phyloP scores from a whole-genome alignment of 2,888 invertebrate species.

The Dynastes maya region DNA sequence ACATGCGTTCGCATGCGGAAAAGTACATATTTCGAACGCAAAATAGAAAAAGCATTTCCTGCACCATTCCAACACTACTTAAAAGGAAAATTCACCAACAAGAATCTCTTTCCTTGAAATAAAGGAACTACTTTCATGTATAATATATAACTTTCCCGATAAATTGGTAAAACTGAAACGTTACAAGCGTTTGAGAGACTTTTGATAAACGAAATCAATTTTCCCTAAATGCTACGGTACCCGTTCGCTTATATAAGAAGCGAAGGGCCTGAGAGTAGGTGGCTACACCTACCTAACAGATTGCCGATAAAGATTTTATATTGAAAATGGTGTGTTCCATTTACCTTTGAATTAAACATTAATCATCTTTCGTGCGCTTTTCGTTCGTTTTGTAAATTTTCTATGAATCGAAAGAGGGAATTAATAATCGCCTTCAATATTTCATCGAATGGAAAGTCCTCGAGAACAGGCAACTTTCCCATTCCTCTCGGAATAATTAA shows the following conservation, averaged over 20 bases:
- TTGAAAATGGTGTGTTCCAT: slow-evolving; percentile 37
- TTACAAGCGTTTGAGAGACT: slow-evolving; percentile 11
- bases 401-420: slow-evolving; percentile 29
- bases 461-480: background rate
- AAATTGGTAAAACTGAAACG: slow-evolving; percentile 23
- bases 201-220: slow-evolving; percentile 43
- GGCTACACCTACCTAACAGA: slow-evolving; percentile 7
- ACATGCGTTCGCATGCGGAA: too few species aligned
- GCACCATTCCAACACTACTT: too few species aligned
- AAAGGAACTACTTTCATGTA: too few species aligned
- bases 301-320: slow-evolving; percentile 45
- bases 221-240: slow-evolving; percentile 3
- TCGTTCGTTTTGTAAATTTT: slow-evolving; percentile 28
- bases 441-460: background rate
- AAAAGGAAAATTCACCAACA: too few species aligned
- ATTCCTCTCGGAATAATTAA: slow-evolving; percentile 28
- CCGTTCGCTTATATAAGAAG: background rate
- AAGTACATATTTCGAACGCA: too few species aligned
- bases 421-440: slow-evolving; percentile 32
- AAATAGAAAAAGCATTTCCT: too few species aligned
- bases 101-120: too few species aligned
- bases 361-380: slow-evolving; percentile 35
- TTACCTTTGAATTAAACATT: slow-evolving; percentile 44
- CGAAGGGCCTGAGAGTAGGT: background rate
- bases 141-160: slow-evolving; percentile 14